Evolutionary conservation across 2,113 vertebrate species (phyloP).

Genomic region (Garra rufa): DNA sequence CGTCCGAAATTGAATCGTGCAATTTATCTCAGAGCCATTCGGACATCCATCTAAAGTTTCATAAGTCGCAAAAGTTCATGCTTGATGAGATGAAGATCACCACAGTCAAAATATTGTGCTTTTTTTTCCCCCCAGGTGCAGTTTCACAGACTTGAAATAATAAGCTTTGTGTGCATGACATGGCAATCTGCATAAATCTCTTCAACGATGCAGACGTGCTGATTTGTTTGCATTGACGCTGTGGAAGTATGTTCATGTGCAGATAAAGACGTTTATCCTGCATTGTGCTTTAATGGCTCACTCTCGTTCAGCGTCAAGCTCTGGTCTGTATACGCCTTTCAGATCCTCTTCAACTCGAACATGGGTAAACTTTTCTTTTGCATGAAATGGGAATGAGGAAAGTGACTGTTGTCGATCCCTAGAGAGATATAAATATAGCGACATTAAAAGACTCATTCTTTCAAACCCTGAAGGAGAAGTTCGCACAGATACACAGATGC

Average conservation of each 20-base stretch:
- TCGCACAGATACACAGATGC: slow-evolving; percentile 26
- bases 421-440: slow-evolving; percentile 51
- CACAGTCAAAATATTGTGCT: background rate
- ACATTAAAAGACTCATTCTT: slow-evolving; percentile 40
- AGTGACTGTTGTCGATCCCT: slow-evolving; percentile 62
- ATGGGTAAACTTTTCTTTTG: slow-evolving; percentile 41
- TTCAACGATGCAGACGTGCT: background rate
- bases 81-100: background rate
- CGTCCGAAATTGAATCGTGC: background rate
- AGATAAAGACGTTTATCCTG: slow-evolving; percentile 61
- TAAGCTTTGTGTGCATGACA: slow-evolving; percentile 25
- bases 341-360: slow-evolving; percentile 45
- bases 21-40: background rate
- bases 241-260: slow-evolving; percentile 46
- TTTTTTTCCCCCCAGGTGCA: background rate
- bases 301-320: slow-evolving; percentile 43
- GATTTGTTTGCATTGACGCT: slow-evolving; percentile 26
- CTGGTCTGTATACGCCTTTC: slow-evolving; percentile 45
- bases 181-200: slow-evolving; percentile 38
- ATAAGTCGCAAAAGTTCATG: background rate
- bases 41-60: background rate
- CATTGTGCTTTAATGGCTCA: slow-evolving; percentile 55
- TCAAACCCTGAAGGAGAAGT: slow-evolving; percentile 48
- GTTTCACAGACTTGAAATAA: slow-evolving; percentile 34
- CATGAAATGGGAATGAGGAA: slow-evolving; percentile 51